phyloP scores from a whole-genome alignment of 2,113 vertebrate genomes.

The Ammodytes dubius region DNA sequence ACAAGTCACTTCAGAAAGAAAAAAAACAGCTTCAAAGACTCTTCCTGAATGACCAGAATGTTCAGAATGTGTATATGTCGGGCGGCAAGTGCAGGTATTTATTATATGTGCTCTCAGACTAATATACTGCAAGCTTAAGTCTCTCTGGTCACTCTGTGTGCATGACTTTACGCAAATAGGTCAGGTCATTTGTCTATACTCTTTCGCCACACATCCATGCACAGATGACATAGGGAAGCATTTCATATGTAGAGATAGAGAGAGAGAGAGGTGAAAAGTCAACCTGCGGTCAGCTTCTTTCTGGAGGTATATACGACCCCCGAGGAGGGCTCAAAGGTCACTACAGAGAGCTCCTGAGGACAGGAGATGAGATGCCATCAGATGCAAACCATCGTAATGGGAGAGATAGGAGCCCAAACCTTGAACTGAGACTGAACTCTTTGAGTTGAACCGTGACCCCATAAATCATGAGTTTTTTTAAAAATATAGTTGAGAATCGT shows the following conservation, averaged over 20 bases:
- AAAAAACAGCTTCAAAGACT: constrained; percentile 45
- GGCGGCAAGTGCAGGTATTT: constrained; percentile 33
- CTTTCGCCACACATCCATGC: background rate
- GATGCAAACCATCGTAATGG: constrained; percentile 52
- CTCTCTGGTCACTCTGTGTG: constrained; percentile 2
- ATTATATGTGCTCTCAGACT: constrained; percentile 2
- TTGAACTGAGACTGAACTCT: constrained; percentile 67
- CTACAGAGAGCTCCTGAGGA: constrained; percentile 52
- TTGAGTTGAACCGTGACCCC: constrained; percentile 1
- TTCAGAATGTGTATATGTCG: constrained; percentile 52
- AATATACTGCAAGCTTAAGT: no score
- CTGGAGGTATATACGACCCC: constrained; percentile 40
- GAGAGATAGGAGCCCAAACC: constrained; percentile 42
- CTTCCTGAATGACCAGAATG: constrained; percentile 54
- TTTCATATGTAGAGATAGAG: constrained; percentile 3
- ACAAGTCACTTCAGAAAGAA: constrained; percentile 34
- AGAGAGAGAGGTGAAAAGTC: constrained; percentile 38
- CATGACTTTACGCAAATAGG: constrained; percentile 6
- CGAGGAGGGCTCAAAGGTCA: constrained; percentile 64
- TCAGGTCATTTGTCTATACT: background rate
- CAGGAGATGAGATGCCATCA: constrained; percentile 59
- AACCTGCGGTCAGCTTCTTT: constrained; percentile 49
- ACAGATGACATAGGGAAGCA: constrained; percentile 34
- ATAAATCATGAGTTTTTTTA: constrained; percentile 17
- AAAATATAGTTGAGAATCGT: background rate